Conservation (phyloP, 2,113 vertebrate genomes). For the Bubo blakistoni region DNA sequence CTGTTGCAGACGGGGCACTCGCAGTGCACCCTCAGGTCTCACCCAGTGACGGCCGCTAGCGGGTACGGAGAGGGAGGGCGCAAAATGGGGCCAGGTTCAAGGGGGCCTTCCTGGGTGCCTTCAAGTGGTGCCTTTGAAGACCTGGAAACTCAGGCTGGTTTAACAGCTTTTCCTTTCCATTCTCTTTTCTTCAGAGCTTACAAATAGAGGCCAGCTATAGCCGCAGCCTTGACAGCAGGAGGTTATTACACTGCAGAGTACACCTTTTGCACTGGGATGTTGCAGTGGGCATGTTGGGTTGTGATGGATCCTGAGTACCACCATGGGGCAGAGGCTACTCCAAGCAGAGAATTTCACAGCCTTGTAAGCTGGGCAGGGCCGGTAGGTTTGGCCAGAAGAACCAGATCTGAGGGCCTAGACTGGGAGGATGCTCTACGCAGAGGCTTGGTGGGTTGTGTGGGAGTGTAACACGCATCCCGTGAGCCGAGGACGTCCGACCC, state of each 20-base stretch:
- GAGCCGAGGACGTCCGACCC: fast-evolving
- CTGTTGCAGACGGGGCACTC: fast-evolving
- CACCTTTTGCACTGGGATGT: not conserved
- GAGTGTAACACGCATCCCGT: not conserved
- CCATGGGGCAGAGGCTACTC: fast-evolving
- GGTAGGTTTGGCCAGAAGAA: not conserved
- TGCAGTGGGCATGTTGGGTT: fast-evolving
- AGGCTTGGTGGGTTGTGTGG: not conserved
- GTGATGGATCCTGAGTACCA: not conserved
- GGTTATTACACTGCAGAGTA: not conserved
- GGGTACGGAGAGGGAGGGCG: not conserved
- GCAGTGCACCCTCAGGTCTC: fast-evolving
- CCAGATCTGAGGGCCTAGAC: not conserved
- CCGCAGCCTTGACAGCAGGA: not conserved
- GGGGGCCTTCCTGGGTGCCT: not conserved
- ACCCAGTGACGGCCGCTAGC: not conserved
- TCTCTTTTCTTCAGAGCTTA: not conserved
- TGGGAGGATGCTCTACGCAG: not conserved
- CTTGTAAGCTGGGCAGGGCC: not conserved
- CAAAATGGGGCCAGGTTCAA: not conserved
- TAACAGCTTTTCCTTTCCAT: not conserved
- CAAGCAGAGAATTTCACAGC: not conserved
- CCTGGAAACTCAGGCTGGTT: not conserved
- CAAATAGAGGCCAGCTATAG: not conserved
- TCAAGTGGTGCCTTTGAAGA: not conserved